Base-by-base conservation (phyloP, 2,797 vertebrate species). In the Tragopan temminckii region DNA sequence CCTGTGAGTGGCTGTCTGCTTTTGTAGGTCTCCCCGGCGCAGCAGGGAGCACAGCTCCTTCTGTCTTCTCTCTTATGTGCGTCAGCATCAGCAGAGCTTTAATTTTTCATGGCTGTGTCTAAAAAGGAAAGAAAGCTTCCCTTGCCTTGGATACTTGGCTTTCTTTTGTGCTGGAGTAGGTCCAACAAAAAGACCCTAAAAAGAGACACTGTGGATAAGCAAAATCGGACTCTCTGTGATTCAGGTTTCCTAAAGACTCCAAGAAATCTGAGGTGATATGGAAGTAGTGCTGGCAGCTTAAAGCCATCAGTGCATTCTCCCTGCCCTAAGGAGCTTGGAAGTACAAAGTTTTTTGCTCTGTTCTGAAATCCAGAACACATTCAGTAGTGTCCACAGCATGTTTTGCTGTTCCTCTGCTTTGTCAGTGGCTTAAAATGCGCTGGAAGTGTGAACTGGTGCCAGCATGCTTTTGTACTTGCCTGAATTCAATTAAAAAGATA, bases 401-500 rank as follows among this genome's bases (percentile, higher is more conserved):
- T 63, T 85, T 91, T 75, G 71, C 35, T 69, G 21, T 66, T 92
- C 31, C 35, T 81, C 80, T 48, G 58, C 68, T 45, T 87, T 95
- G 92, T 66, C 70, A 18, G 29, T 75, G 50, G 17, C 80, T 90
- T 90, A 74, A 94, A 95, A 85, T 46, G 53, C 58, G 64, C 38
- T 21, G 57, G 3, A 91, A 85, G 61, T 63, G 52, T 75, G 64
- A 94, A 53, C 64, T 61, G 4, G 35, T 72, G 63, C 76, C 62
- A 71, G 0, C 3, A 1, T 75, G 52, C 76, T 85, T 94, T 90
- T 86, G 66, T 86, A 57, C 69, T 91, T 89, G 55, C 53, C 66
- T 70, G 78, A 85, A 83, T 93, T 92, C 90, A 88, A 93, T 93
- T 90, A 59, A 94, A 93, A 94, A 88, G 80, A 52, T 91, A 95